A percentile compares a stretch with the other conserved stretches of the same genome.
Evolutionary conservation across 2,113 vertebrate genomes (phyloP).

Genomic region (Spheniscus mendiculus): DNA sequence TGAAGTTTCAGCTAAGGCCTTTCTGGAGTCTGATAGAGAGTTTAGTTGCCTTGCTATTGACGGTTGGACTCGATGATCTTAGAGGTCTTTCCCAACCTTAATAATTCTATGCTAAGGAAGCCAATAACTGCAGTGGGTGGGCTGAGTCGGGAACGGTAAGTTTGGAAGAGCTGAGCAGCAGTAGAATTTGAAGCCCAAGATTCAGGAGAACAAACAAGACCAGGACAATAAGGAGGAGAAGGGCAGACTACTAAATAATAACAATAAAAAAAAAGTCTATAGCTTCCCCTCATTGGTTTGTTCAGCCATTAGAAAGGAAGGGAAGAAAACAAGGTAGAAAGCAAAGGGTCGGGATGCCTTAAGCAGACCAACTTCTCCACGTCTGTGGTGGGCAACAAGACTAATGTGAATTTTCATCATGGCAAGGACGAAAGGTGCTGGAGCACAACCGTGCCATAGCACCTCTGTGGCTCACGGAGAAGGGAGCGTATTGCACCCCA

Average conservation of each 20-base stretch:
- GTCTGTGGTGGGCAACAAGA: fast-evolving
- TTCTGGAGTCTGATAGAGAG: background rate
- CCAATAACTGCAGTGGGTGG: background rate
- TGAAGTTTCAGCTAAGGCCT: background rate
- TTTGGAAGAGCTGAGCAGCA: background rate
- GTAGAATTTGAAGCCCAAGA: background rate
- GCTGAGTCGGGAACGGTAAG: background rate
- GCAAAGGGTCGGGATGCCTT: background rate
- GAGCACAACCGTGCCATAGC: fast-evolving
- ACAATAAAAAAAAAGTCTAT: too few relatives aligned
- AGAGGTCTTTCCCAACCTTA: too few relatives aligned
- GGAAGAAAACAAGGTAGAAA: background rate
- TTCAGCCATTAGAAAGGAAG: background rate
- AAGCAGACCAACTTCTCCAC: background rate
- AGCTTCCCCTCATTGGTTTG: background rate
- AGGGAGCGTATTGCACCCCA: background rate
- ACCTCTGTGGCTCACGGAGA: fast-evolving
- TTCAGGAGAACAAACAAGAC: background rate
- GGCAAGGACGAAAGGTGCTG: background rate
- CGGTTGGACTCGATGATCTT: too few relatives aligned
- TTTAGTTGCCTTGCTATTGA: background rate
- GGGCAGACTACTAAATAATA: background rate
- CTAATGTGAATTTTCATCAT: too few relatives aligned
- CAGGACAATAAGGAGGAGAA: background rate
- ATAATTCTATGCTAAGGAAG: background rate